Evolutionary conservation across 2,113 vertebrate genomes (phyloP), one percentile per base, ranked within the genome.

Genomic region (Melanotaenia duboulayi): DNA sequence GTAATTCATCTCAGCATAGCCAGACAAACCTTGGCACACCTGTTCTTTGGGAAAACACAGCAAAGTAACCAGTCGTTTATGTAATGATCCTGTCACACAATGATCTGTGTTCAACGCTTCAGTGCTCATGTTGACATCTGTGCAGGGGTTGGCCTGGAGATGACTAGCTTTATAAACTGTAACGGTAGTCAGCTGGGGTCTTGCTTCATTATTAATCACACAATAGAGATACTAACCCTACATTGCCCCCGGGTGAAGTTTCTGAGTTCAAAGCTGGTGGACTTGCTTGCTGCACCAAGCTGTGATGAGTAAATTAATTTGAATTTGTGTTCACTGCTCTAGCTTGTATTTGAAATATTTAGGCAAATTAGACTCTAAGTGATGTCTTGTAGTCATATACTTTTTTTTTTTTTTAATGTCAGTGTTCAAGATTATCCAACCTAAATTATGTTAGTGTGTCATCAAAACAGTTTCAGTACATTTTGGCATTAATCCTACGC

Each of bases 121-220:
- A 80, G 82, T 39, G 72, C 52, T 74, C 37, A 67, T 84, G 83
- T 83, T 90, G 80, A 85, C 82, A 76, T 80, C 28, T 59, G 52
- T 85, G 80, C 71, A 74, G 80, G 77, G 74, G 91, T 91, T 87
- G 88, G 83, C 89, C 78, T 82, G 91, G 90, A 86, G 90, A 93
- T 91, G 83, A 89, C 82, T 75, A 80, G 57, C 78, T 75, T 83
- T 88, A 81, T 85, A 80, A 86, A 83, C 78, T 72, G 86, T 91
- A 82, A 81, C 84, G 82, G 87, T 78, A 70, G 91, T 94, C 94
- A 94, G 88, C 92, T 94, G 93, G 88, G 82, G 83, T 87, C 80
- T 85, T 84, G 73, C 84, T 95, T 74, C 80, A 95, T 95, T 93
- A 95, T 94, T 95, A 81, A 95, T 94, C 65, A 71, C 78, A 82